Evolutionary conservation across 2,113 vertebrate species (phyloP), one percentile per base, ranked within the genome.

Genomic region (Thryonomys swinderianus): DNA sequence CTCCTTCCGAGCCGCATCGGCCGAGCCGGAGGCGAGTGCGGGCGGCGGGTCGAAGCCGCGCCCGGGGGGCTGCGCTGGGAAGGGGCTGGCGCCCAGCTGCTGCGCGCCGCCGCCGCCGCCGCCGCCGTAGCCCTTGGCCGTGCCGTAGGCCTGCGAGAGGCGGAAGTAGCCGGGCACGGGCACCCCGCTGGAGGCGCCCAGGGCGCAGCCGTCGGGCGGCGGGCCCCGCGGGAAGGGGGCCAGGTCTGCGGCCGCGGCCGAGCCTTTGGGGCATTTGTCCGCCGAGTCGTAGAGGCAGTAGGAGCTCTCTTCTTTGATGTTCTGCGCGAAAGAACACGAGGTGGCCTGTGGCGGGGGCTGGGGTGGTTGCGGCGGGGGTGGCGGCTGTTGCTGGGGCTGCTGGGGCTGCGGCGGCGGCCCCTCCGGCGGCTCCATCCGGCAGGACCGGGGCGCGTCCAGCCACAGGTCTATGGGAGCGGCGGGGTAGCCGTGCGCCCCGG

Each of bases 131-230:
- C 98, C 98, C 98, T 99, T 99, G 96, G 99, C 93, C 45, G 99
- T 98, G 93, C 99, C 99, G 95, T 99, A 99, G 37, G 99, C 98
- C 98, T 99, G 99, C 85, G 99, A 99, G 78, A 99, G 98, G 97
- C 99, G 99, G 99, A 99, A 99, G 98, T 99, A 99, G 91, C 99
- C 99, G 25, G 99, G 99, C 86, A 99, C 99, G 1, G 99, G 99
- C 96, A 99, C 99, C 89, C 99, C 99, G 96, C 98, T 97, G 97
- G 98, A 97, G 95, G 98, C 91, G 95, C 96, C 97, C 82, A 98
- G 97, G 59, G 99, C 97, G 97, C 99, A 99, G 91, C 98, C 98
- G 92, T 99, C 99, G 61, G 99, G 85, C 23, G 96, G 99, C 94
- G 99, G 97, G 93, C 99, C 98, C 83, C 98, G 96, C 79, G 98